These are phyloP conservation scores for Macropodus opercularis DNA, from an alignment of 2,797 vertebrate species.

Conservation along the genomic window DNA sequence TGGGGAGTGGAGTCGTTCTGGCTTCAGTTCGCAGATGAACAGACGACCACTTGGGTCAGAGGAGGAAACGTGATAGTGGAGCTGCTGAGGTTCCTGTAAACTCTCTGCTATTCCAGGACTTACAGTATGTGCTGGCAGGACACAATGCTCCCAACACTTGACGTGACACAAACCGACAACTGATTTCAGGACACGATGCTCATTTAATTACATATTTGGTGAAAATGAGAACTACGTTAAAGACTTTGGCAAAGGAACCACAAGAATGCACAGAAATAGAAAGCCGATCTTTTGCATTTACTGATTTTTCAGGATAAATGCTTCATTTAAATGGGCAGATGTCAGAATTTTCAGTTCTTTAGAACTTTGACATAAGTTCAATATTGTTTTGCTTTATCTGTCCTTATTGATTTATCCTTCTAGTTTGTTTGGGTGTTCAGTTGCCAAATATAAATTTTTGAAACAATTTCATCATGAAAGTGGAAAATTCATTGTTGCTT, in stretches of 20 bases:
- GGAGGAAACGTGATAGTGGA: conserved; percentile 49
- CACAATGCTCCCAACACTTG: conserved; percentile 28
- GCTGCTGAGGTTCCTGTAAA: conserved; percentile 53
- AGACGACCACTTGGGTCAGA: conserved; percentile 44
- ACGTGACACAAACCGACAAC: conserved; percentile 20
- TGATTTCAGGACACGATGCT: neutral
- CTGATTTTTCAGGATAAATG: neutral
- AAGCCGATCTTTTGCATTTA: conserved; percentile 2
- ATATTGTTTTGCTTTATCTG: neutral
- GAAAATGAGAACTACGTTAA: too few relatives aligned
- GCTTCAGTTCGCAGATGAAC: conserved; percentile 46
- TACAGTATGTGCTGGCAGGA: conserved; percentile 55
- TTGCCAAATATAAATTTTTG: neutral
- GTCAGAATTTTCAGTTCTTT: neutral
- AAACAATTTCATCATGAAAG: neutral
- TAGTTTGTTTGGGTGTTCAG: neutral
- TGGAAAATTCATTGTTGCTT: neutral
- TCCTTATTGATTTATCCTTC: conserved; percentile 9
- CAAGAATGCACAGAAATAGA: neutral
- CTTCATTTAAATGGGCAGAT: neutral
- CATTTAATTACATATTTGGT: too few relatives aligned
- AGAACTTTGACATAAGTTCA: conserved; percentile 11
- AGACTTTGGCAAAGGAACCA: neutral
- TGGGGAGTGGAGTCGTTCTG: conserved; percentile 33
- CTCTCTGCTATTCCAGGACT: conserved; percentile 50